phyloP scores from a whole-genome alignment of 2,797 vertebrate species.

The Leptoclinus maculatus region DNA sequence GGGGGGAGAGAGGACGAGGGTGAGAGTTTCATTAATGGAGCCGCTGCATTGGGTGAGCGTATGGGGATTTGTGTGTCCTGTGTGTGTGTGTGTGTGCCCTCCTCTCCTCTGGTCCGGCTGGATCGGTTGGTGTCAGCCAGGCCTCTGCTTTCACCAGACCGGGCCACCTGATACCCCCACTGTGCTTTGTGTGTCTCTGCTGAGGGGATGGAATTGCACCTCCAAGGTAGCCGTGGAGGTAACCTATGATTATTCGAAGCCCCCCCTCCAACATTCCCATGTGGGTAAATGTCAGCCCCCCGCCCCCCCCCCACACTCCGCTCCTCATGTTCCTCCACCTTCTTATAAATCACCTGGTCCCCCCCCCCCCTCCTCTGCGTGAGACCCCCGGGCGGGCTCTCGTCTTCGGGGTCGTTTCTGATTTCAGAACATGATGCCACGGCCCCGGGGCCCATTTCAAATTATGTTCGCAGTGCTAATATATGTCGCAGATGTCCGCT shows the following conservation, averaged over 20 bases:
- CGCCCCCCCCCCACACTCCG: slow-evolving; percentile 11
- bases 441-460: slow-evolving; percentile 65
- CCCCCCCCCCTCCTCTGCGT: slow-evolving; percentile 18
- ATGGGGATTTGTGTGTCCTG: slow-evolving; percentile 5
- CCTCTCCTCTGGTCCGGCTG: slow-evolving; percentile 62
- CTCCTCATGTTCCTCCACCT: slow-evolving; percentile 62
- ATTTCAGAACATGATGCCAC: slow-evolving; percentile 77
- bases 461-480: slow-evolving; percentile 63
- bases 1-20: slow-evolving; percentile 10
- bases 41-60: slow-evolving; percentile 21
- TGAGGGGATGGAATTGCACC: slow-evolving; percentile 76
- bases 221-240: slow-evolving; percentile 75
- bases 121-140: slow-evolving; percentile 69
- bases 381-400: slow-evolving; percentile 54
- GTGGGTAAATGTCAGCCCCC: slow-evolving; percentile 68
- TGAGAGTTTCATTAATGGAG: slow-evolving; percentile 40
- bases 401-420: slow-evolving; percentile 67
- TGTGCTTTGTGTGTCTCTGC: slow-evolving; percentile 71
- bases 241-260: slow-evolving; percentile 67
- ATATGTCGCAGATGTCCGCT: slow-evolving; percentile 66
- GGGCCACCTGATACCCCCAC: slow-evolving; percentile 72
- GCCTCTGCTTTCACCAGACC: slow-evolving; percentile 56
- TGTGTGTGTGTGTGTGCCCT: slow-evolving; percentile 47
- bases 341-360: slow-evolving; percentile 73
- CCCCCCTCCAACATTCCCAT: slow-evolving; percentile 55